Percentiles rank a stretch among this genome's conserved stretches.
Evolutionary conservation across 2,113 vertebrate genomes (phyloP).

Genomic region (Melanotaenia duboulayi): DNA sequence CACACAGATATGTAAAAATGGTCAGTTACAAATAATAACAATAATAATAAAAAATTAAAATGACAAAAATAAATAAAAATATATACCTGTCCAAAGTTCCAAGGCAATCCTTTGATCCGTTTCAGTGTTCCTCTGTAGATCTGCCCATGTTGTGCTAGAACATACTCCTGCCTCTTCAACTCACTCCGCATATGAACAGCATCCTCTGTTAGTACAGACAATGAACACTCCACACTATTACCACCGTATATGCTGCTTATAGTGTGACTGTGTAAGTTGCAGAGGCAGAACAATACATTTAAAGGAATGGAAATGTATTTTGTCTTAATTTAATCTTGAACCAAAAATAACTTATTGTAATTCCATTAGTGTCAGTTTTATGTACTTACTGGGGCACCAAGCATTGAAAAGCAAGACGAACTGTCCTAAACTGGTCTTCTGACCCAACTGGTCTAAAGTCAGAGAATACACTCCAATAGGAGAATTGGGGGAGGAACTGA

Average conservation of each 20-base stretch:
- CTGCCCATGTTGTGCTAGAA: slow-evolving; percentile 87
- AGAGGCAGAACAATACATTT: not conserved
- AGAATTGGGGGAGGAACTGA: slow-evolving; percentile 80
- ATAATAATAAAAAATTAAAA: no score
- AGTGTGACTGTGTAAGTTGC: not conserved
- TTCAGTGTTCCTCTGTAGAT: slow-evolving; percentile 85
- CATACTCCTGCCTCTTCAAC: slow-evolving; percentile 82
- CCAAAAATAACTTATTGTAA: not conserved
- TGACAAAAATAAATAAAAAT: no score
- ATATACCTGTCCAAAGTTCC: slow-evolving; percentile 92
- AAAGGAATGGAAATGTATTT: not conserved
- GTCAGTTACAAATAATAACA: no score
- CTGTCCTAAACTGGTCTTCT: slow-evolving; percentile 78
- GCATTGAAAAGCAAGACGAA: slow-evolving; percentile 90
- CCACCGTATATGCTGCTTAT: not conserved
- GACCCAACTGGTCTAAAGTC: slow-evolving; percentile 83
- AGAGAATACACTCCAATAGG: slow-evolving; percentile 86
- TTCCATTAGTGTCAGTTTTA: not conserved
- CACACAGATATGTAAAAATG: no score
- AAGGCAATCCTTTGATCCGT: slow-evolving; percentile 81
- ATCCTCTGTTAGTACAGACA: slow-evolving; percentile 81
- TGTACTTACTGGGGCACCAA: slow-evolving; percentile 88
- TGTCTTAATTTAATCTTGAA: not conserved
- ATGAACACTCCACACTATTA: not conserved
- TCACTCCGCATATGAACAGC: slow-evolving; percentile 83